Percentiles rank a stretch among this genome's conserved stretches.
phyloP scores from a whole-genome alignment of 2,888 invertebrate genomes.

The Lordiphosa andalusiaca region DNA sequence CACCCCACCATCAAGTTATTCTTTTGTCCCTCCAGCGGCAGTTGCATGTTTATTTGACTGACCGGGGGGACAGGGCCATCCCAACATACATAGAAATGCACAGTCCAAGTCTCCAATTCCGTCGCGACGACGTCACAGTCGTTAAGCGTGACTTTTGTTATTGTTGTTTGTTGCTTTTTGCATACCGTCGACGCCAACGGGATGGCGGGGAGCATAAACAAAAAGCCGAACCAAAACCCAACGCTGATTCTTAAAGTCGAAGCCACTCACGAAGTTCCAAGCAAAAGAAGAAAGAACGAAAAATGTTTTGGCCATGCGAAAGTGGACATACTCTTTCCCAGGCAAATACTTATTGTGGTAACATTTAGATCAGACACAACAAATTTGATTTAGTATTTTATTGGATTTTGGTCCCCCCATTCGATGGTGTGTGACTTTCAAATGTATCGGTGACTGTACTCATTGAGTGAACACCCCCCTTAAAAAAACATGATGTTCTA shows the following conservation, averaged over 20 bases:
- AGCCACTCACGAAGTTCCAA: conserved; percentile 45
- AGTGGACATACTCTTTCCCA: conserved; percentile 1
- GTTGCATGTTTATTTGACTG: conserved; percentile 38
- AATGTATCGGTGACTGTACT: too few species aligned
- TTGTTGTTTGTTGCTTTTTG: conserved; percentile 70
- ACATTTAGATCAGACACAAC: too few species aligned
- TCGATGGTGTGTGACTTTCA: too few species aligned
- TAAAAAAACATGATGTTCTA: too few species aligned
- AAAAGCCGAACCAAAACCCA: conserved; percentile 33
- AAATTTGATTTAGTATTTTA: too few species aligned
- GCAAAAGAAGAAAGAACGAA: conserved; percentile 19
- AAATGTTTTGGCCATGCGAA: not conserved
- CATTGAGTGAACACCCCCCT: too few species aligned
- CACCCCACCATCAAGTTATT: conserved; percentile 53
- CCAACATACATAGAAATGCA: conserved; percentile 17
- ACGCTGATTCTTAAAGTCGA: conserved; percentile 26
- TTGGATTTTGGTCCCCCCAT: too few species aligned
- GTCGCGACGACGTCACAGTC: conserved; percentile 63
- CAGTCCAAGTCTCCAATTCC: conserved; percentile 21
- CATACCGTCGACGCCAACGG: conserved; percentile 48
- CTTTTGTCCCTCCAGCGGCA: conserved; percentile 40
- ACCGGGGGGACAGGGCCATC: conserved; percentile 32
- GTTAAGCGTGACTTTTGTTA: conserved; percentile 73
- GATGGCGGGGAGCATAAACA: conserved; percentile 34
- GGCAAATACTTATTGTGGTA: too few species aligned